phyloP scores from a whole-genome alignment of 2,888 invertebrate genomes.

The Melipona bicolor region DNA sequence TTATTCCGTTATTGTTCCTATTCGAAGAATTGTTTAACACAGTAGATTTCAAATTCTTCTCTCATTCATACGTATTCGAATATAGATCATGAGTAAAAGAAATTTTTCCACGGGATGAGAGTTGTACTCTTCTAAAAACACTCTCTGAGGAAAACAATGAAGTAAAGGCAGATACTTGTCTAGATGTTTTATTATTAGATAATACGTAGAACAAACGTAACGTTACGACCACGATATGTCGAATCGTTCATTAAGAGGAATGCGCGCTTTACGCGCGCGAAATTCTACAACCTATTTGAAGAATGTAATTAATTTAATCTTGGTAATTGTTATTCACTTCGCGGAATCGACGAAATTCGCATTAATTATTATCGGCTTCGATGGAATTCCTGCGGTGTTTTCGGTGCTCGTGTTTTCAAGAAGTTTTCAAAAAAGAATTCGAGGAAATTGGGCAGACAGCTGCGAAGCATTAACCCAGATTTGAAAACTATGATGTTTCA shows the following conservation, averaged over 20 bases:
- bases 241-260: conserved; percentile 45
- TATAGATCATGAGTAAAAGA: neutral
- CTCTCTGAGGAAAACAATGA: neutral
- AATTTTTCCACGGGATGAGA: neutral
- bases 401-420: neutral
- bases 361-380: conserved; percentile 21
- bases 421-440: conserved; percentile 26
- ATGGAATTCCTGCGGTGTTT: conserved; percentile 27
- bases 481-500: conserved; percentile 19
- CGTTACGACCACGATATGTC: conserved; percentile 11
- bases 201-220: conserved; percentile 24
- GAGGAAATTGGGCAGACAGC: conserved; percentile 8
- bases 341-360: conserved; percentile 23
- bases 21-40: too few species aligned
- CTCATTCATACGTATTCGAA: neutral
- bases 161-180: conserved; percentile 7
- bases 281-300: conserved; percentile 54
- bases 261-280: conserved; percentile 32
- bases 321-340: conserved; percentile 21
- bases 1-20: too few species aligned
- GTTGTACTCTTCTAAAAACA: neutral
- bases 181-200: neutral
- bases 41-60: too few species aligned
- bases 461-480: conserved; percentile 33
- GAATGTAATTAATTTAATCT: conserved; percentile 51